Evolutionary conservation across 2,113 vertebrate species (phyloP).

Genomic region (Solea senegalensis): DNA sequence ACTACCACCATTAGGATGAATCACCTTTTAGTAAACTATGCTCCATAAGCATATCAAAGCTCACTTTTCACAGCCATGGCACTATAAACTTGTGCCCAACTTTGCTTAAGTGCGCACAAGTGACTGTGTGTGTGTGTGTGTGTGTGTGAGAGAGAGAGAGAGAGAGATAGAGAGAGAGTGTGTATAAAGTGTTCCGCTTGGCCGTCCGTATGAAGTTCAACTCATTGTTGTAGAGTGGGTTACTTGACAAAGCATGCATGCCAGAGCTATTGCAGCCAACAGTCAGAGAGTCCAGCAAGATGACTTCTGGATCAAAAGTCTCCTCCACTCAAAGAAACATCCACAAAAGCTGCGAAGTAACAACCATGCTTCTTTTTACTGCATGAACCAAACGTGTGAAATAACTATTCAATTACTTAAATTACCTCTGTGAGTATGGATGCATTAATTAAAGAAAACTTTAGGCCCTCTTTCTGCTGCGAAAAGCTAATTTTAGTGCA

Average conservation of each 20-base stretch:
- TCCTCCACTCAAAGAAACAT: constrained; percentile 22
- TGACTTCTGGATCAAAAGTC: constrained; percentile 11
- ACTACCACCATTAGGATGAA: constrained; percentile 82
- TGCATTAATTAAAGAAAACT: constrained; percentile 14
- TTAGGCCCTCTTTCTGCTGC: constrained; percentile 9
- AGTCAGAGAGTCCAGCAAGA: constrained; percentile 22
- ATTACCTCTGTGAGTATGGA: constrained; percentile 10
- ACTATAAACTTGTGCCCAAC: constrained; percentile 57
- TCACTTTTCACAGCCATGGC: constrained; percentile 75
- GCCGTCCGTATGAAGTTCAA: constrained; percentile 54
- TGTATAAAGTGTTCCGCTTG: constrained; percentile 58
- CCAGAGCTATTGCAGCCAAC: constrained; percentile 50
- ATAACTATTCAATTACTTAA: constrained; percentile 12
- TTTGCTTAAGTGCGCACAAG: constrained; percentile 44
- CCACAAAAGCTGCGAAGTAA: constrained; percentile 32
- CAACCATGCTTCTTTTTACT: too few species aligned
- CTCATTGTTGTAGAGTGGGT: constrained; percentile 61
- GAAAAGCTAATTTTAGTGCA: constrained; percentile 13
- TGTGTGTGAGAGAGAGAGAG: background rate
- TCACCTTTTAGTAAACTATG: constrained; percentile 54
- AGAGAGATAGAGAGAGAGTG: background rate
- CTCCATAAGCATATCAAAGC: constrained; percentile 59
- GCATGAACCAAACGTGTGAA: background rate
- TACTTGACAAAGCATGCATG: constrained; percentile 72
- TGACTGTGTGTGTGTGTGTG: constrained; percentile 44